Evolutionary conservation across 2,797 vertebrate species (phyloP), one percentile per base, ranked within the genome.

Genomic region (Lepilemur septentrionalis): DNA sequence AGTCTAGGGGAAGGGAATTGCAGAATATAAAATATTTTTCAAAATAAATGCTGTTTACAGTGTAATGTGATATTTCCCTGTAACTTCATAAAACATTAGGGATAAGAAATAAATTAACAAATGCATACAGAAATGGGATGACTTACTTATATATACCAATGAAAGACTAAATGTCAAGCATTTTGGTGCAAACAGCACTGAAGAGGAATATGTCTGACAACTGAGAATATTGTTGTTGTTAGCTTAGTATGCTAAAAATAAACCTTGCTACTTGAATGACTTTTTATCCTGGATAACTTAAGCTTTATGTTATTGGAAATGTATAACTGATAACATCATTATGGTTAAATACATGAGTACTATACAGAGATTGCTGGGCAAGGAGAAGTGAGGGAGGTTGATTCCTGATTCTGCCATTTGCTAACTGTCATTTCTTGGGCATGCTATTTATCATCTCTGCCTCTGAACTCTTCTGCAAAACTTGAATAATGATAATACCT

Each of bases 381-480:
- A 13, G 1, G 15, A 23, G 20, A 18, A 0, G 13, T 17, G 5
- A 0, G 1, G 18, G 22, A 3, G 38, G 7, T 1, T 65, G 46
- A 55, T 46, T 75, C 11, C 25, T 35, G 20, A 2, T 5, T 38
- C 2, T 25, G 22, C 15, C 38, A 23, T 38, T 80, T 73, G 43
- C 13, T 82, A 22, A 32, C 2, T 81, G 23, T 86, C 61, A 65
- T 59, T 35, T 9, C 1, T 67, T 38, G 14, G 3, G 3, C 13
- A 7, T 61, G 20, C 5, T 69, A 10, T 43, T 80, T 4, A 57
- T n/a, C 72, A 55, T 8, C 4, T 85, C 90, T 72, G 17, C 10
- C 30, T 92, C 25, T 50, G 57, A 79, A 48, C 0, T 79, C 18
- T 30, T 63, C 63, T 61, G 28, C 12, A 73, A 76, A 94, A 73